Percentiles rank a stretch among this genome's conserved stretches.
phyloP scores from a whole-genome alignment of 2,888 invertebrate species.

The Dryadula phaetusa region DNA sequence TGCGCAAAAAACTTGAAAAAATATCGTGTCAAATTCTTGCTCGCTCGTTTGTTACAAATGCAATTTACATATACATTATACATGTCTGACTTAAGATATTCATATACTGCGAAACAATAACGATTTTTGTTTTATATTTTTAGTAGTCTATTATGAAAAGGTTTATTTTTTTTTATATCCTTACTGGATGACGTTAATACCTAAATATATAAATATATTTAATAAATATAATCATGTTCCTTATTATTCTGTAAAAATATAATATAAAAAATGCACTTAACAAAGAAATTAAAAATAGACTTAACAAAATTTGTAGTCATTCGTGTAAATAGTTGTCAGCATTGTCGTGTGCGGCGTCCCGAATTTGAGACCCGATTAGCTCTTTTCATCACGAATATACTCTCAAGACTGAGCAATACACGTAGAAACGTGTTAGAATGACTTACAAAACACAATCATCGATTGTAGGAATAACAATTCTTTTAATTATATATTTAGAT shows the following conservation, averaged over 20 bases:
- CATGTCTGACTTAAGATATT: slow-evolving; percentile 7
- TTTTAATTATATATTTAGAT: too few relatives aligned
- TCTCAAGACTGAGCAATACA: slow-evolving; percentile 27
- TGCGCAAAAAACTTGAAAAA: slow-evolving; percentile 62
- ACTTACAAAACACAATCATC: slow-evolving; percentile 16
- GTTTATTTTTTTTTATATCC: too few relatives aligned
- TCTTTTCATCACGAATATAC: slow-evolving; percentile 27
- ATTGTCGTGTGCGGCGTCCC: slow-evolving; percentile 2
- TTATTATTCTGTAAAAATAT: background rate
- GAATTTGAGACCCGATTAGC: slow-evolving; percentile 24
- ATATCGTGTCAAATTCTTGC: slow-evolving; percentile 66
- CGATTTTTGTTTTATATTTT: background rate
- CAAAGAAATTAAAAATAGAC: background rate
- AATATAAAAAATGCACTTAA: background rate
- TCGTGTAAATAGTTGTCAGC: background rate
- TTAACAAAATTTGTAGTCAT: too few relatives aligned
- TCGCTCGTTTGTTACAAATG: slow-evolving; percentile 34
- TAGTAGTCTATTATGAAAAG: background rate
- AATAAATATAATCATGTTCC: background rate
- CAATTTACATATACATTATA: slow-evolving; percentile 11
- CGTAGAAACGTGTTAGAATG: slow-evolving; percentile 21
- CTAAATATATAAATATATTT: too few relatives aligned
- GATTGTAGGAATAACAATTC: background rate
- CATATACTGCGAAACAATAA: background rate
- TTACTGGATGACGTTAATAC: too few relatives aligned